Evolutionary conservation across 2,113 vertebrate species (phyloP).

Genomic region (Tinamus guttatus): DNA sequence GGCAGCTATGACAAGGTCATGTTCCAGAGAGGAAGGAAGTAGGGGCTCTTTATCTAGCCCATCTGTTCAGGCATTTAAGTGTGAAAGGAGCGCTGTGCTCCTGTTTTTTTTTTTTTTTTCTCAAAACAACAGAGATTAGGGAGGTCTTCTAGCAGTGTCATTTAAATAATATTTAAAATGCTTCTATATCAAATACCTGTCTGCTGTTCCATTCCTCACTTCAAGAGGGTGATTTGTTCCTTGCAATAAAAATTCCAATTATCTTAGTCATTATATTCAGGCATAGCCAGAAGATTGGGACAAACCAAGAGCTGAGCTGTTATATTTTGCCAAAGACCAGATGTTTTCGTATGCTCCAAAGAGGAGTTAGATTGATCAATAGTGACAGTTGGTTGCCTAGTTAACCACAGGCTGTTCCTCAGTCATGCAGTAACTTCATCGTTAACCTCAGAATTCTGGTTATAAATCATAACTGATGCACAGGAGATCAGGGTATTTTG

Average conservation of each 20-base stretch:
- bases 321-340: background rate
- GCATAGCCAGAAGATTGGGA: rapidly evolving
- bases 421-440: rapidly evolving
- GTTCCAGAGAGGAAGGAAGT: background rate
- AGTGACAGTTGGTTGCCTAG: background rate
- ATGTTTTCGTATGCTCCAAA: background rate
- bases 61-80: background rate
- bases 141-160: rapidly evolving
- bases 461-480: rapidly evolving
- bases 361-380: background rate
- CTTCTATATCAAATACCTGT: background rate
- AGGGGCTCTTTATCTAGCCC: background rate
- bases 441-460: background rate
- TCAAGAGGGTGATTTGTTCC: background rate
- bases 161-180: background rate
- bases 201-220: background rate
- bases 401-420: background rate
- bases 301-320: background rate
- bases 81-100: background rate
- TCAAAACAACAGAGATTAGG: background rate
- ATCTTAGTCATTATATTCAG: background rate
- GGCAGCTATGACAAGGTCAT: background rate
- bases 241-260: background rate
- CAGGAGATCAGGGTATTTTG: background rate
- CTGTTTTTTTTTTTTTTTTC: background rate